phyloP scores from a whole-genome alignment of 2,113 vertebrate species.

The Larimichthys polyactis region DNA sequence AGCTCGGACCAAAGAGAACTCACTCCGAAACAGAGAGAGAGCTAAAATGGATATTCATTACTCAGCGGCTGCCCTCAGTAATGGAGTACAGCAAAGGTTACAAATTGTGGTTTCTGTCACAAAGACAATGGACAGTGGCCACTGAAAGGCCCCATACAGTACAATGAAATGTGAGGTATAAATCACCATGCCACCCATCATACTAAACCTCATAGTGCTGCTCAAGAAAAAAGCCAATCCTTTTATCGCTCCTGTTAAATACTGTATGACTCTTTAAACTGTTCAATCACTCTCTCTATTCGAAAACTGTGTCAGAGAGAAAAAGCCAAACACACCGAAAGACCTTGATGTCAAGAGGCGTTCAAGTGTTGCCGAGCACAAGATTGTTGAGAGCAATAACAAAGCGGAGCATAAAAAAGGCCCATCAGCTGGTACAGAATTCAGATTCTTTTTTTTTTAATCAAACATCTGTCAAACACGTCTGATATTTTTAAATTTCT shows the following conservation, averaged over 20 bases:
- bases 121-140: conserved; percentile 47
- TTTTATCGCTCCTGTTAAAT: conserved; percentile 5
- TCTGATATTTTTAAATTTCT: neutral
- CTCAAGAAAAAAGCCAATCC: conserved; percentile 24
- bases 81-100: conserved; percentile 56
- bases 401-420: neutral
- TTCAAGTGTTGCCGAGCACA: neutral
- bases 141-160: conserved; percentile 39
- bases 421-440: neutral
- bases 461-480: neutral
- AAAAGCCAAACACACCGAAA: conserved; percentile 10
- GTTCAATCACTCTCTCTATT: conserved; percentile 21
- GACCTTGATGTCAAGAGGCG: neutral
- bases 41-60: conserved; percentile 65
- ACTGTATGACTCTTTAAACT: conserved; percentile 8
- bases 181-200: conserved; percentile 21
- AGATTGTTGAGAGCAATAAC: neutral
- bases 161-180: conserved; percentile 34
- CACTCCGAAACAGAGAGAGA: conserved; percentile 40
- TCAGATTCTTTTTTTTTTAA: neutral
- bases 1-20: conserved; percentile 51
- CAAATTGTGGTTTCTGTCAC: conserved; percentile 55
- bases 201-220: conserved; percentile 3
- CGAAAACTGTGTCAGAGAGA: conserved; percentile 11
- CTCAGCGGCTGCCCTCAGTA: conserved; percentile 46